Base-by-base conservation (phyloP, 1,140 invertebrate species). In the Thaumatotibia leucotreta region DNA sequence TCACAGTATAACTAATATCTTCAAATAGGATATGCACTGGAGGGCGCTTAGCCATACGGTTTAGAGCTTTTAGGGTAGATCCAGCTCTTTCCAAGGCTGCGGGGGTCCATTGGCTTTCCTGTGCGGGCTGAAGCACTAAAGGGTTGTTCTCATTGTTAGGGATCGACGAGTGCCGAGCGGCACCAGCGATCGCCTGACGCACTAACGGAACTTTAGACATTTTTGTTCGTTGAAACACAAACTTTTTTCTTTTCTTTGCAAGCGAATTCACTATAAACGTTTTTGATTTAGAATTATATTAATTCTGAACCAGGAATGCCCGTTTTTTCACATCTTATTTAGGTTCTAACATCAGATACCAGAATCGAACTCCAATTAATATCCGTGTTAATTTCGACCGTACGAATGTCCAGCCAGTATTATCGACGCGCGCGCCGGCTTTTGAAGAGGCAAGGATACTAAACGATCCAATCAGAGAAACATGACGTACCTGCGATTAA, bases 11-110 rank as follows among this genome's bases (percentile, higher is more conserved):
- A 0, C 91, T 92, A 8, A 96, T 70, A 74, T 95, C 92, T 70
- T 92, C 92, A 74, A 96, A 95, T 69, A 95, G 92, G 14, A 96
- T 93, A 70, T 95, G 92, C 10, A 95, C 91, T 0, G 87, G 86
- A 14, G 91, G 91, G 68, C 91, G 72, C 69, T 91, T 91, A 0
- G 91, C 91, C 87, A 92, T 91, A 8, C 84, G 86, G 70, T 91
- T 91, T 23, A 91, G 69, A 6, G 85, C 88, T 68, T 91, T 91
- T 6, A 92, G 70, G 4, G 91, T 91, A 0, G 89, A 90, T 5
- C 83, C 84, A 35, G 88, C 89, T 65, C 86, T 78, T 72, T 91
- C 89, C 64, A 91, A 73, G 23, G 88, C 86, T 14, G 86, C 87
- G 0, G 87, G 87, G 4, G 86, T 88, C 88, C 88, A 91, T 58